Evolutionary conservation across 2,888 invertebrate species (phyloP).

Genomic region (Phengaris arion): DNA sequence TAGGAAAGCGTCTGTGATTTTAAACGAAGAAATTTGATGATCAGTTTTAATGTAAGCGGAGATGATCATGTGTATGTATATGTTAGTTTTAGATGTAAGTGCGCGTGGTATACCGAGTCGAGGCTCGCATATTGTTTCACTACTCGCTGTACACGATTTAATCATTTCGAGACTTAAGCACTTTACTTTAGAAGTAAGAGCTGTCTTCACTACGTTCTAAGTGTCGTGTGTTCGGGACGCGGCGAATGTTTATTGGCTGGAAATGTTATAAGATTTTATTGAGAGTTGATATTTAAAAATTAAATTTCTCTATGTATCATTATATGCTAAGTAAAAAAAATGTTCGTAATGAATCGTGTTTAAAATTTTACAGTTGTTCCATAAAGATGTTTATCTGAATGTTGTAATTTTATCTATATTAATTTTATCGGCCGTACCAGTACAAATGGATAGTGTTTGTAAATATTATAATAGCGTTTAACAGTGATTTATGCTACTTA

Average conservation of each 20-base stretch:
- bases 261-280: conserved; percentile 60
- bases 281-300: conserved; percentile 59
- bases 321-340: conserved; percentile 48
- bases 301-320: conserved; percentile 52
- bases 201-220: conserved; percentile 29
- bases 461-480: conserved; percentile 66
- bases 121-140: conserved; percentile 40
- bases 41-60: conserved; percentile 66
- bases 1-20: conserved; percentile 80
- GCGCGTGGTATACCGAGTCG: conserved; percentile 34
- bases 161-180: conserved; percentile 31
- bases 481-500: conserved; percentile 72
- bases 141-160: conserved; percentile 41
- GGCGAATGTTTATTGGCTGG: conserved; percentile 49
- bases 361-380: conserved; percentile 58
- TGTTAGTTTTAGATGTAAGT: conserved; percentile 51
- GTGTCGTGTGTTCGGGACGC: conserved; percentile 30
- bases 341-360: conserved; percentile 50
- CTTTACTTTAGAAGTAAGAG: conserved; percentile 30
- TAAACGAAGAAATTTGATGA: conserved; percentile 76
- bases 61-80: conserved; percentile 61
- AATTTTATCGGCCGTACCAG: conserved; percentile 72
- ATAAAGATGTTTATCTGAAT: conserved; percentile 59
- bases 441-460: conserved; percentile 70
- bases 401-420: conserved; percentile 59